phyloP scores from a whole-genome alignment of 2,888 invertebrate species.

The Clepsis dumicolana region DNA sequence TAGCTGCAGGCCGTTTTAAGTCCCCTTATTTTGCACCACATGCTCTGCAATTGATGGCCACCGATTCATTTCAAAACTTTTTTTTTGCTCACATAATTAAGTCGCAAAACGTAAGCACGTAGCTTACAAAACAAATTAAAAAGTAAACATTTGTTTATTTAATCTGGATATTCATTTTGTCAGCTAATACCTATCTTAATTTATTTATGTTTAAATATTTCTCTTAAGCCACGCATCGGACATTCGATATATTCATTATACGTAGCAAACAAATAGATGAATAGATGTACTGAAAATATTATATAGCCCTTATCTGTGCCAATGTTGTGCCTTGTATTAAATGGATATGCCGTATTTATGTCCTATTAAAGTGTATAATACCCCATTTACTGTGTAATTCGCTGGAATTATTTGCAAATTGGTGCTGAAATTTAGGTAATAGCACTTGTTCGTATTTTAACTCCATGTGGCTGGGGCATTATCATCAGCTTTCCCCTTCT shows the following conservation, averaged over 20 bases:
- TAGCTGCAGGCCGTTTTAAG: slow-evolving; percentile 18
- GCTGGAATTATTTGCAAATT: background rate
- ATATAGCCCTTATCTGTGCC: background rate
- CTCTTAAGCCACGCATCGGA: background rate
- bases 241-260: background rate
- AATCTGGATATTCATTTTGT: background rate
- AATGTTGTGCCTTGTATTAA: slow-evolving; percentile 10
- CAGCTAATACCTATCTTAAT: background rate
- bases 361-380: background rate
- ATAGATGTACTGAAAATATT: too few relatives aligned
- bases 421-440: background rate
- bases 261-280: background rate
- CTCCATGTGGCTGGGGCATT: slow-evolving; percentile 1
- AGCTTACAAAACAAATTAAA: background rate
- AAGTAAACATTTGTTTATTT: background rate
- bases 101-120: background rate
- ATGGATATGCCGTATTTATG: background rate
- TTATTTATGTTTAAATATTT: background rate
- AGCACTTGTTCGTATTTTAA: slow-evolving; percentile 8
- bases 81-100: background rate
- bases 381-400: background rate
- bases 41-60: slow-evolving; percentile 25
- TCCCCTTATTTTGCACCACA: slow-evolving; percentile 17
- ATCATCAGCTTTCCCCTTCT: slow-evolving; percentile 1
- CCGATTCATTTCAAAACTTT: slow-evolving; percentile 14